phyloP scores from a whole-genome alignment of 2,888 invertebrate genomes.

The Callinectes sapidus region DNA sequence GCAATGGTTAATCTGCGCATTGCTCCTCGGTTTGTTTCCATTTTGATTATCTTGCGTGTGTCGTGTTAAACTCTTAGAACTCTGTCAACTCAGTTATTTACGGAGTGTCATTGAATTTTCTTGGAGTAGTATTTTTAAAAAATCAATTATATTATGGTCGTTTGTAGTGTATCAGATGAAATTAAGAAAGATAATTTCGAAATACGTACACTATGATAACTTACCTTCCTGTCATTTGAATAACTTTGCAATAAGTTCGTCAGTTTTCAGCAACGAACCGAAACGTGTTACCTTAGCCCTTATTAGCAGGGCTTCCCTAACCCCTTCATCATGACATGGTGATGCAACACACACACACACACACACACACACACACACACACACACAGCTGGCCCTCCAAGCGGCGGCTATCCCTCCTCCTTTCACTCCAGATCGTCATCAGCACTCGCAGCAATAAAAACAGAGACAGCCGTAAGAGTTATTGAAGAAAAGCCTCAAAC shows the following conservation, averaged over 20 bases:
- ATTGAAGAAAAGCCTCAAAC: neutral
- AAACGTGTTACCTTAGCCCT: neutral
- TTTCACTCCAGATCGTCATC: neutral
- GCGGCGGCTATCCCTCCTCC: neutral
- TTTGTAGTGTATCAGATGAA: neutral
- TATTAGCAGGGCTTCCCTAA: neutral
- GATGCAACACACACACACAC: slow-evolving; percentile 19
- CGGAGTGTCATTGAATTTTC: neutral
- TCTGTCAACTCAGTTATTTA: too few species aligned
- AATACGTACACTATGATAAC: neutral
- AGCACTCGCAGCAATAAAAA: neutral
- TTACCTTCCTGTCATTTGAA: neutral
- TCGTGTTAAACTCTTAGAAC: too few species aligned
- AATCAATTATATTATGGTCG: neutral
- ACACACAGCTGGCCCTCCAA: neutral
- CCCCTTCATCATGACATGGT: neutral
- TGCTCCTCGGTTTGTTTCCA: neutral
- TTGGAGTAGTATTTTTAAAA: neutral
- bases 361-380: slow-evolving; percentile 21
- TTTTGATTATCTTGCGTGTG: neutral
- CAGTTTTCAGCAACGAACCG: neutral
- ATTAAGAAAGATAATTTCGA: neutral
- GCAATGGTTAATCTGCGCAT: neutral
- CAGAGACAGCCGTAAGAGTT: neutral
- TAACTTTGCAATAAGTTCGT: neutral